A percentile compares a stretch with the other conserved stretches of the same genome.
Evolutionary conservation across 2,888 invertebrate genomes (phyloP).

Genomic region (Pseudococcus longispinus): DNA sequence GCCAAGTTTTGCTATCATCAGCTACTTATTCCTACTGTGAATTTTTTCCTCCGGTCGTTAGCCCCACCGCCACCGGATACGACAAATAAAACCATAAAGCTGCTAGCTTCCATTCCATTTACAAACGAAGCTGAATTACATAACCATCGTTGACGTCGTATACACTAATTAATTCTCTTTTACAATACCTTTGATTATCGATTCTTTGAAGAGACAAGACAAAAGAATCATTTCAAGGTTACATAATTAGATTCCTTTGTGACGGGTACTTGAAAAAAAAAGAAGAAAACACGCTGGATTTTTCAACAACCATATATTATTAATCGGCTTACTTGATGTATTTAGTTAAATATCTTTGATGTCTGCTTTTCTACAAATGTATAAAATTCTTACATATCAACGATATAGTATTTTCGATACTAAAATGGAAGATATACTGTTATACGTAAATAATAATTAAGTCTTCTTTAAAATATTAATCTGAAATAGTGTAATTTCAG

Average conservation of each 20-base stretch:
- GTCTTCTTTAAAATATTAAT: slow-evolving; percentile 45
- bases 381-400: slow-evolving; percentile 40
- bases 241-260: not conserved
- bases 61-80: not conserved
- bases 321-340: slow-evolving; percentile 39
- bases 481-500: slow-evolving; percentile 40
- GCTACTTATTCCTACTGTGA: too few species aligned
- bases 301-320: slow-evolving; percentile 35
- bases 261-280: not conserved
- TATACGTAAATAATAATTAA: slow-evolving; percentile 40
- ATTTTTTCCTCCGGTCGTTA: too few species aligned
- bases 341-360: slow-evolving; percentile 36
- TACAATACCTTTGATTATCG: slow-evolving; percentile 18
- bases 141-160: not conserved
- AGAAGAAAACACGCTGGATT: not conserved
- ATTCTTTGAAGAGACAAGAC: not conserved
- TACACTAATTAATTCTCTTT: not conserved
- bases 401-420: slow-evolving; percentile 43
- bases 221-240: not conserved
- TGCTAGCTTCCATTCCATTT: not conserved
- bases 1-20: too few species aligned
- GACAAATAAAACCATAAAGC: not conserved
- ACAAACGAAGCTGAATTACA: not conserved
- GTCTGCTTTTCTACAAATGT: slow-evolving; percentile 43
- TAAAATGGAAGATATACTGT: slow-evolving; percentile 45